A percentile compares a stretch with the other conserved stretches of the same genome.
Conservation (phyloP, 2,888 invertebrate species). For the Eilema griseolum region DNA sequence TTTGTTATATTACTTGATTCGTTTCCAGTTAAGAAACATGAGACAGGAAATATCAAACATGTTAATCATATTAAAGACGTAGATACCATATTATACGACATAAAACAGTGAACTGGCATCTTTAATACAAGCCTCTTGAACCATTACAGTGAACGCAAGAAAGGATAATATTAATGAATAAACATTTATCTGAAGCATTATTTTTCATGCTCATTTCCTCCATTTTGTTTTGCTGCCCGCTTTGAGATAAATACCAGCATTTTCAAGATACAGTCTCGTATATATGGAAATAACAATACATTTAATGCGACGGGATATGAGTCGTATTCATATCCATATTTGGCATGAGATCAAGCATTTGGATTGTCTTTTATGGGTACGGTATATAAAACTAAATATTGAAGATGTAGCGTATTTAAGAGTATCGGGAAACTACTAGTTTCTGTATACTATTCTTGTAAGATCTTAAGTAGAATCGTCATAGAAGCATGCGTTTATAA, state of each 20-base stretch:
- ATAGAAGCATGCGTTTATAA: neutral
- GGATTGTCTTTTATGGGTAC: neutral
- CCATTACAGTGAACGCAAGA: constrained; percentile 16
- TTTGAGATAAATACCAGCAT: constrained; percentile 24
- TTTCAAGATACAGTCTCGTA: constrained; percentile 38
- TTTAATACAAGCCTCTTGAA: constrained; percentile 13
- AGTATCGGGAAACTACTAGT: neutral
- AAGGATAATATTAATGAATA: constrained; percentile 28
- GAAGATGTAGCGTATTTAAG: neutral
- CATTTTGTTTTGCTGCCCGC: constrained; percentile 32
- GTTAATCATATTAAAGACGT: neutral
- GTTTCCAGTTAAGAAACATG: neutral
- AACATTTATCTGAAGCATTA: constrained; percentile 7
- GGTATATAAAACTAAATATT: neutral
- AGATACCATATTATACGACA: neutral
- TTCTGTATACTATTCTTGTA: too few relatives aligned
- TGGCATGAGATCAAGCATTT: constrained; percentile 45
- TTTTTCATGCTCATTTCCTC: constrained; percentile 33
- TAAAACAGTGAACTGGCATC: neutral
- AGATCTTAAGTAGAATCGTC: neutral
- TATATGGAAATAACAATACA: constrained; percentile 51
- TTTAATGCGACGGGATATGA: constrained; percentile 40
- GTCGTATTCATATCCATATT: constrained; percentile 44
- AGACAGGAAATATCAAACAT: neutral
- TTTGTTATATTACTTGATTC: neutral